Evolutionary conservation across 2,113 vertebrate genomes (phyloP), one percentile per base, ranked within the genome.

Genomic region (Tauraco erythrolophus): DNA sequence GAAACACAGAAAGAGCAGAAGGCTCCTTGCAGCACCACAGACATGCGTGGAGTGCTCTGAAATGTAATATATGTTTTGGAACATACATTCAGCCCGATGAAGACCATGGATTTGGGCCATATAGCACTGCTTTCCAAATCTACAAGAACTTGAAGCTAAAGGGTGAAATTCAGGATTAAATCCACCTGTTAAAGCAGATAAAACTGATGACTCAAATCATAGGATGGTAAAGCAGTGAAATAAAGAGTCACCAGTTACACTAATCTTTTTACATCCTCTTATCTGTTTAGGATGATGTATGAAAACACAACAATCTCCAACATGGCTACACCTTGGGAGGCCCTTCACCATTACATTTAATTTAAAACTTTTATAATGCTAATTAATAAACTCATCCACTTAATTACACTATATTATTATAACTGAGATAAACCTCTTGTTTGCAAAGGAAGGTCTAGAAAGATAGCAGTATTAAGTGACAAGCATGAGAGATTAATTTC

Each of bases 381-480:
- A 94, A 95, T 93, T 94, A 92, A 95, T 62, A 92, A 91, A 92
- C 69, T 92, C 77, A 95, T 95, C 64, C 74, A 78, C 74, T 89
- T 95, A 94, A 96, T 95, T 95, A 91, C 77, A 65, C 23, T 65
- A 10, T 43, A 54, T 72, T 95, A 94, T 58, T 84, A 33, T 68
- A 78, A 76, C 22, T 0, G 4, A 89, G 77, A 96, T 92, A 96
- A 96, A 96, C 61, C 28, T 81, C 80, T 76, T 94, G 91, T 95
- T 95, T 97, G 97, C 72, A 88, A 84, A 96, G 56, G 37, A 94
- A 74, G 71, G 71, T 43, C 79, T 92, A 84, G 64, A 65, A 89
- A 94, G 91, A 96, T 48, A 93, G n/a, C 50, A 83, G 37, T 57
- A 76, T 76, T 65, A 95, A 94, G 70, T 84, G 74, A 89, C 97